Base-by-base conservation (phyloP, 2,113 vertebrate species). In the Colistium nudipinnis region DNA sequence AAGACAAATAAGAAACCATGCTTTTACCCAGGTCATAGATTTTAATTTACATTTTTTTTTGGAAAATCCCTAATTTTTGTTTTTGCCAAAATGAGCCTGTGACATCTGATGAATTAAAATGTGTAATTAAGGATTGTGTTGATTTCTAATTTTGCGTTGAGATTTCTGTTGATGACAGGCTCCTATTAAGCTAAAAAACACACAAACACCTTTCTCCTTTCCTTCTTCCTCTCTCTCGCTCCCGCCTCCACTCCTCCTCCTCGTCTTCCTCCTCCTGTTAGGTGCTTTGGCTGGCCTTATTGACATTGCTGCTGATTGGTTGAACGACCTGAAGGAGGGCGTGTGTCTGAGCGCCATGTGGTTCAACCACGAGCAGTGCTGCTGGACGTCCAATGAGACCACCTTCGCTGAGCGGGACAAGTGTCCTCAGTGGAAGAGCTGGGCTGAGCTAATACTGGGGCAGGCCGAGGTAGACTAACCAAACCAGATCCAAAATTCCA, bases 291-390 rank as follows among this genome's bases (percentile, higher is more conserved):
- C 98, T 22, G 98, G 98, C 70, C 90, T 98, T 81, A 99, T 99
- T 87, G 98, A 99, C 87, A 99, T 99, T 65, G 97, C 96, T 65
- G 96, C 98, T 31, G 98, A 99, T 76, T 99, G 98, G 98, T 92
- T 99, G 97, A 97, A 96, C 59, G 97, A 99, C 88, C 91, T 99
- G 36, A 99, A 99, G 90, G 98, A 99, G 89, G 98, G 98, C 39
- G 94, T 99, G 86, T 99, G 98, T 80, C 94, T 99, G 71, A 95
- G 94, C 70, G 96, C 96, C 20, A 90, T 99, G 91, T 99, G 97
- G 97, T 98, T 96, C 89, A 99, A 99, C 89, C 98, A 98, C 13
- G 98, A 99, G 71, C 98, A 99, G 88, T 99, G 98, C 82, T 99
- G 98, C 87, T 99, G 98, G 98, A 95, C 93, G 25, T 99, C 98